These are phyloP conservation scores for Phaethon lepturus DNA, from an alignment of 2,113 vertebrate genomes.

Conservation along the genomic window DNA sequence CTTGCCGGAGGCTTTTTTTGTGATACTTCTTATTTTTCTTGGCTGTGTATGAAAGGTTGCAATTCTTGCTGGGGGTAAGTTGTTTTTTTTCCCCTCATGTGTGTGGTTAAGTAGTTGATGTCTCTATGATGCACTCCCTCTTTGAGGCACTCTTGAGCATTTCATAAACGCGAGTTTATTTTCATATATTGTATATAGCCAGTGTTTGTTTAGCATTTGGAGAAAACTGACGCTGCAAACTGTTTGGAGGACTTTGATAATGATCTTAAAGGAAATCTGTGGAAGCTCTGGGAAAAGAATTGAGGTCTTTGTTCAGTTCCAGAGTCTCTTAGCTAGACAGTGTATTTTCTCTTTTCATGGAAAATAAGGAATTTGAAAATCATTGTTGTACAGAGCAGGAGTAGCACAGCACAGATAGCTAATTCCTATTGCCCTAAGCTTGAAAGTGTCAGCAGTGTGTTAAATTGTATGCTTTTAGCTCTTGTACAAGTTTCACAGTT, in stretches of 20 bases:
- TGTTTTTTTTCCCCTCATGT: neutral
- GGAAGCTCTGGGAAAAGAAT: neutral
- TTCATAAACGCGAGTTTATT: neutral
- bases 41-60: neutral
- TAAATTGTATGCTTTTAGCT: constrained; percentile 15
- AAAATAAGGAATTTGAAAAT: neutral
- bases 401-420: neutral
- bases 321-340: neutral
- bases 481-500: neutral
- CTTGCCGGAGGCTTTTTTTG: neutral
- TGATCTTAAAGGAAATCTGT: neutral
- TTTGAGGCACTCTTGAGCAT: neutral
- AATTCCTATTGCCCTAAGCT: neutral
- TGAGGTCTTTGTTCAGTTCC: neutral
- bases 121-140: neutral
- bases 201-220: neutral
- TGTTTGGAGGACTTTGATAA: neutral
- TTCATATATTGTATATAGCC: neutral
- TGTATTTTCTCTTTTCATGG: neutral
- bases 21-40: neutral
- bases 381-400: neutral
- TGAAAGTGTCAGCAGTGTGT: neutral
- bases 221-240: neutral
- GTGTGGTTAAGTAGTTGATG: neutral
- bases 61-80: neutral